Evolutionary conservation across 2,888 invertebrate species (phyloP).

Genomic region (Chrysomela aeneicollis): DNA sequence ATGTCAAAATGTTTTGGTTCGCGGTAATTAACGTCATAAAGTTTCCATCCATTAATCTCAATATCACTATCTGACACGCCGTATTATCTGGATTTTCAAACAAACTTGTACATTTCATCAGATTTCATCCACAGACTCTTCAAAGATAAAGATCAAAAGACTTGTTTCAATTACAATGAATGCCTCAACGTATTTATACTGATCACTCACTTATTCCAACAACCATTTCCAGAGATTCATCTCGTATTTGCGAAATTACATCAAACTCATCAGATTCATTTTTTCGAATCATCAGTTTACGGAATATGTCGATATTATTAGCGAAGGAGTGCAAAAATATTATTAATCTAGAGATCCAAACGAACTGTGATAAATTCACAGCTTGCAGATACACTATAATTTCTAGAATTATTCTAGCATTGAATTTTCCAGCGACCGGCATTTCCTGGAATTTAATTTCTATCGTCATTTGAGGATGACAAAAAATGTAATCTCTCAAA

Average conservation of each 20-base stretch:
- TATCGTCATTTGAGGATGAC: too few relatives aligned
- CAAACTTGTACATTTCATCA: slow-evolving; percentile 1
- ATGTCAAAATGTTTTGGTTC: slow-evolving; percentile 12
- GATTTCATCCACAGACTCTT: background rate
- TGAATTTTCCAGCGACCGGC: background rate
- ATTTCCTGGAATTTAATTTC: too few relatives aligned
- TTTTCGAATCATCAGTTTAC: too few relatives aligned
- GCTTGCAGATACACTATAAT: background rate
- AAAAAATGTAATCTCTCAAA: too few relatives aligned
- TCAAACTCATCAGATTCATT: too few relatives aligned
- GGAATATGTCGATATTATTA: too few relatives aligned
- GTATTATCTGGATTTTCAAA: background rate
- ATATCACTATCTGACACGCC: slow-evolving; percentile 13
- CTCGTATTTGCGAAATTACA: too few relatives aligned
- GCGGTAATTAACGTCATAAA: slow-evolving; percentile 14
- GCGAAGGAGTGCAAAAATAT: too few relatives aligned
- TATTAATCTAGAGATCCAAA: background rate
- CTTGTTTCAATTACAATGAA: background rate
- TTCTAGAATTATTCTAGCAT: background rate
- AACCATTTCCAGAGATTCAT: too few relatives aligned
- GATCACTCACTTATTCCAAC: too few relatives aligned
- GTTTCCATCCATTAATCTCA: slow-evolving; percentile 22
- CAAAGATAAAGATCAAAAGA: background rate
- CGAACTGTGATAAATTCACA: background rate
- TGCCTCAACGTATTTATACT: background rate